Percentiles rank a stretch among this genome's conserved stretches.
These are phyloP conservation scores for Seriola rivoliana DNA, from an alignment of 2,113 vertebrate species.

Conservation along the genomic window DNA sequence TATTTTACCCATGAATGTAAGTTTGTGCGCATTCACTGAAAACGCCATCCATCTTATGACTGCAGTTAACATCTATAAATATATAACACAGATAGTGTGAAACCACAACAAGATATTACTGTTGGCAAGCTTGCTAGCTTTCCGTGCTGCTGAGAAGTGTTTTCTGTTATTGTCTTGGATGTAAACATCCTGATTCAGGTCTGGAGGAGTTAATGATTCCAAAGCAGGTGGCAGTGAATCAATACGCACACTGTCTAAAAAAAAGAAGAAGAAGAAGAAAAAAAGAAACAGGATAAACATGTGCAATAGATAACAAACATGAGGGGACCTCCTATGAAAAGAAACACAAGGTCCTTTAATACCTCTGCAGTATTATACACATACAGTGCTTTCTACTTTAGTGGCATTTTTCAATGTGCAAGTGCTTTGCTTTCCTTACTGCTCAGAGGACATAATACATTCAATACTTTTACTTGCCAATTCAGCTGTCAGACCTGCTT, in stretches of 20 bases:
- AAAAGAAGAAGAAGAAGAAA: conserved; percentile 3
- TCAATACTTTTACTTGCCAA: conserved; percentile 88
- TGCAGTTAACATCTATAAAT: conserved; percentile 9
- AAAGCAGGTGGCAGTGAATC: conserved; percentile 23
- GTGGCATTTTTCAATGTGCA: conserved; percentile 79
- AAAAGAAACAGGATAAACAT: conserved; percentile 28
- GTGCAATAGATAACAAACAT: conserved; percentile 51
- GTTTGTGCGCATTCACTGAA: conserved; percentile 5
- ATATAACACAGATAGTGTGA: conserved; percentile 9
- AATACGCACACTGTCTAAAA: conserved; percentile 18
- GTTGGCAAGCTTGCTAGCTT: conserved; percentile 11
- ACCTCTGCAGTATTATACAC: conserved; percentile 71
- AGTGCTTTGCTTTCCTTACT: conserved; percentile 88
- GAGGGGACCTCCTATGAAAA: conserved; percentile 36
- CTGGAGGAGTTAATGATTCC: neutral
- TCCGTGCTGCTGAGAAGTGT: neutral
- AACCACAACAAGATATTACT: conserved; percentile 14
- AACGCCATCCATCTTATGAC: neutral
- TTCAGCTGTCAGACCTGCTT: conserved; percentile 82
- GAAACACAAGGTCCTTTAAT: conserved; percentile 74
- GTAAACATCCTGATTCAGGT: neutral
- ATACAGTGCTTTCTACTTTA: conserved; percentile 64
- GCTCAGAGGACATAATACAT: conserved; percentile 85
- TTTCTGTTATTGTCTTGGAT: conserved; percentile 14
- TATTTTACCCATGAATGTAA: neutral